Evolutionary conservation across 2,888 invertebrate genomes (phyloP).

Genomic region (Drosophila melanosoma): DNA sequence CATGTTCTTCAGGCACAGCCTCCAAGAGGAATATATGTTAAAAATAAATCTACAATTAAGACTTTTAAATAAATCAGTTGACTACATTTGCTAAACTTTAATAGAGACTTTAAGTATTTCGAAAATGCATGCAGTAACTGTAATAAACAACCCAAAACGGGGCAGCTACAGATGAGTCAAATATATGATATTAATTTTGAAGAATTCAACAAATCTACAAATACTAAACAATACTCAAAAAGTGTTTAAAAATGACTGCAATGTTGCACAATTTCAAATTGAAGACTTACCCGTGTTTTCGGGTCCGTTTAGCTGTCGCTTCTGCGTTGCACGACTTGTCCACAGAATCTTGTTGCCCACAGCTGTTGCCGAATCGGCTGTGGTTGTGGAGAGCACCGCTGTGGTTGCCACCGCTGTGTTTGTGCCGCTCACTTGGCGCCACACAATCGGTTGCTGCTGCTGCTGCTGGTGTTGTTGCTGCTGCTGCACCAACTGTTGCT

Average conservation of each 20-base stretch:
- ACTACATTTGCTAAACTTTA: neutral
- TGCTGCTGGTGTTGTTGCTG: constrained; percentile 73
- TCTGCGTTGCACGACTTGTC: constrained; percentile 80
- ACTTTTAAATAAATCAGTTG: neutral
- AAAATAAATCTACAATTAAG: neutral
- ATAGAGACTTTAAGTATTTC: neutral
- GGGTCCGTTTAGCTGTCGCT: constrained; percentile 84
- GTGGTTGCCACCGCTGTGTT: constrained; percentile 74
- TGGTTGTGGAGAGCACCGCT: constrained; percentile 73
- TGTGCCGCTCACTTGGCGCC: constrained; percentile 81
- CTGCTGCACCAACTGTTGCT: constrained; percentile 68
- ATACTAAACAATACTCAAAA: neutral
- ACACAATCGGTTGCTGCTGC: constrained; percentile 77
- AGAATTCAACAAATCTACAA: neutral
- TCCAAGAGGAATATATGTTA: constrained; percentile 90
- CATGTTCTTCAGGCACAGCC: constrained; percentile 98
- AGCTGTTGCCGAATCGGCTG: constrained; percentile 66
- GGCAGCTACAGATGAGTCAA: neutral
- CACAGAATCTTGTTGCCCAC: constrained; percentile 82
- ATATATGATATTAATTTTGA: too few species aligned
- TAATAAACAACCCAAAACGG: too few species aligned
- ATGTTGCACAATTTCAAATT: neutral
- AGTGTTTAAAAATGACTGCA: neutral
- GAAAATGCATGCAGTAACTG: too few species aligned
- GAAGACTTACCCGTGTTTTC: constrained; percentile 77